Evolutionary conservation across 2,113 vertebrate genomes (phyloP).

Genomic region (Alosa alosa): DNA sequence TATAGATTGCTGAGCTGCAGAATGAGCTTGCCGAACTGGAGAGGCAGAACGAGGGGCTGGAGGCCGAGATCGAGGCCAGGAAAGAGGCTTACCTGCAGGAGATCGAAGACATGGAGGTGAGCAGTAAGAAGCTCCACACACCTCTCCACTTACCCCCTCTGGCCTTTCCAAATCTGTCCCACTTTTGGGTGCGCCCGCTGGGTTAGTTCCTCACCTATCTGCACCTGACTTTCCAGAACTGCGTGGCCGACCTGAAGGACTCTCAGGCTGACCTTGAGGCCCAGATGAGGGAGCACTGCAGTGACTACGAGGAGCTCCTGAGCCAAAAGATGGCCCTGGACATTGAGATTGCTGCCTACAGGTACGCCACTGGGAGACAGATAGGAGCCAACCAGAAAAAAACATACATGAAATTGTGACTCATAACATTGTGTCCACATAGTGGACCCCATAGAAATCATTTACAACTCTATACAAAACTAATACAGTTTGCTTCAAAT

Average conservation of each 20-base stretch:
- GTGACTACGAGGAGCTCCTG: slow-evolving; percentile 65
- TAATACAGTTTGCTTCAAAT: not conserved
- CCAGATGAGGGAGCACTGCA: slow-evolving; percentile 68
- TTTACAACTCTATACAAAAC: no score
- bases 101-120: slow-evolving; percentile 67
- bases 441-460: no score
- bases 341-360: slow-evolving; percentile 72
- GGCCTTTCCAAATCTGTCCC: not conserved
- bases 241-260: slow-evolving; percentile 57
- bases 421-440: no score
- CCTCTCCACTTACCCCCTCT: not conserved
- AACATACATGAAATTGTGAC: no score
- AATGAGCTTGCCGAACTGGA: slow-evolving; percentile 62
- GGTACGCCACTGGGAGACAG: slow-evolving; percentile 48
- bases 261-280: slow-evolving; percentile 55
- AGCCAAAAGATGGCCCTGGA: slow-evolving; percentile 72
- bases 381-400: not conserved
- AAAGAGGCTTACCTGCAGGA: slow-evolving; percentile 54
- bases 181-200: not conserved
- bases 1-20: slow-evolving; percentile 61
- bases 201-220: not conserved
- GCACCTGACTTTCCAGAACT: slow-evolving; percentile 42
- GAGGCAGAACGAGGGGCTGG: slow-evolving; percentile 58
- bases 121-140: slow-evolving; percentile 9
- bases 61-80: slow-evolving; percentile 61